Conservation (phyloP, 2,113 vertebrate species). For the Ploceus nigricollis region DNA sequence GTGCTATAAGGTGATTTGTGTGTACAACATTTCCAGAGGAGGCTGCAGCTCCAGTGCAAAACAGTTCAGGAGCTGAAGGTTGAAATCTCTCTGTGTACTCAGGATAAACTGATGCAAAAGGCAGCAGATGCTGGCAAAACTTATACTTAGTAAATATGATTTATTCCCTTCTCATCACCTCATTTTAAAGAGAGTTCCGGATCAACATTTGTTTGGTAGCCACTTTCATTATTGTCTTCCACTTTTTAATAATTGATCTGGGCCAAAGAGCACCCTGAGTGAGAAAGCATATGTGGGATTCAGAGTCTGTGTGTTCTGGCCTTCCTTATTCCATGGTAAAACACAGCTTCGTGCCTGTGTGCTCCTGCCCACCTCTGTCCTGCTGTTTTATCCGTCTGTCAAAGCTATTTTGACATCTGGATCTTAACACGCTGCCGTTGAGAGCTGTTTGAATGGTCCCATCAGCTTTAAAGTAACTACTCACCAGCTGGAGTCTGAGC, state of each 20-base stretch:
- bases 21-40: not conserved
- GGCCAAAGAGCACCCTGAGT: not conserved
- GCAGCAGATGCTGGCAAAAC: not conserved
- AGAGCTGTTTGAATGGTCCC: not conserved
- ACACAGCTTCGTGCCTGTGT: not conserved
- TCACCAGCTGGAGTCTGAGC: not conserved
- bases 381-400: not conserved
- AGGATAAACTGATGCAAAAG: not conserved
- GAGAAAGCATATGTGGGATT: not conserved
- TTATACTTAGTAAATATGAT: not conserved
- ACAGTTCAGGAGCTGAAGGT: not conserved
- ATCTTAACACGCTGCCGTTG: not conserved
- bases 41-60: not conserved
- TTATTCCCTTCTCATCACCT: not conserved
- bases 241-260: not conserved
- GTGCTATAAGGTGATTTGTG: not conserved
- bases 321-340: not conserved
- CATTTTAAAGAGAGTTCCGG: not conserved
- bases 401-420: not conserved
- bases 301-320: not conserved
- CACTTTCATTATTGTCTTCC: not conserved
- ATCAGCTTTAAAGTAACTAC: not conserved
- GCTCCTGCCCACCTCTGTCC: not conserved
- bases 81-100: fast-evolving
- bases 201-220: not conserved